Evolutionary conservation across 1,140 invertebrate genomes (phyloP), one percentile per base, ranked within the genome.

Genomic region (Drosophila suzukii): DNA sequence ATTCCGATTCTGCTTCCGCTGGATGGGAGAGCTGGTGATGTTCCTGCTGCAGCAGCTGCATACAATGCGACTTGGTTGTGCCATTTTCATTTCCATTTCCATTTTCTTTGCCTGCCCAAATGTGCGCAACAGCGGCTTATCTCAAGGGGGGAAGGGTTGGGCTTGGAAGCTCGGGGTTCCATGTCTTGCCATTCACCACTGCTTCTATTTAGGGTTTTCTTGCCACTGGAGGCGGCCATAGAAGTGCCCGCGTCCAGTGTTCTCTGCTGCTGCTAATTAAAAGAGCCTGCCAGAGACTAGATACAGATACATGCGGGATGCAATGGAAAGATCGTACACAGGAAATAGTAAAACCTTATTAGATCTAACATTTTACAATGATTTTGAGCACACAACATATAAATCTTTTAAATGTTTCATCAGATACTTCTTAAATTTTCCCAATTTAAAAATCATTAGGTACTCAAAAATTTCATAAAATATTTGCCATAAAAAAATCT

Each of bases 231-330:
- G 50, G 75, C 66, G 34, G 24, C 75, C 75, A 78, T 78, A 77
- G 51, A 77, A 57, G 44, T 77, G 56, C 65, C 56, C 50, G 63
- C 56, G 34, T 70, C 50, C 47, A 68, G 47, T 10, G 65, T 67
- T 68, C 51, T 41, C 71, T 47, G 39, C 56, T 76, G 74, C 74
- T 62, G 75, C 75, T 77, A 77, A 77, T 77, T 77, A 77, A 78
- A 77, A 77, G 75, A 78, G 63, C 61, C 73, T 61, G 75, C 56
- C 75, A 70, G 56, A 36, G 38, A 71, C 75, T 51, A 77, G 65
- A 70, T 56, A 61, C 63, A 70, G 54, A 75, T 56, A 71, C 63
- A 75, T 57, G 39, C 62, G 55, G 62, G 38, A 67, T 66, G 47
- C 32, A 44, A 15, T 20, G 27, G 8, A 15, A 27, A 43, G 55